These are phyloP conservation scores for Polyodon spathula DNA, from an alignment of 2,113 vertebrate genomes.

Conservation along the genomic window DNA sequence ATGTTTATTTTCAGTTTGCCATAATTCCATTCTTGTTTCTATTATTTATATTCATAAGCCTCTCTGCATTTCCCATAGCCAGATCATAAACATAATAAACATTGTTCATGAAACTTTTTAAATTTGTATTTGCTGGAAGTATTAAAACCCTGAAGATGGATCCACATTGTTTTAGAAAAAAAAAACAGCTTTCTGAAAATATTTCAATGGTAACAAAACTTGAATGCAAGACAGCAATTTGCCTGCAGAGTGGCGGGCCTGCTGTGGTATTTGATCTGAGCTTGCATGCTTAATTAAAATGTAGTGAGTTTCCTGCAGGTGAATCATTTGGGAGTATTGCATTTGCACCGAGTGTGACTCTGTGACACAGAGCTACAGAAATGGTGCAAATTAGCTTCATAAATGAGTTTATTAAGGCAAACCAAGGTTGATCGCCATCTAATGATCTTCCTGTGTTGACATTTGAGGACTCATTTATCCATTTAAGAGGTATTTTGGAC, in stretches of 20 bases:
- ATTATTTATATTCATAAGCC: no score
- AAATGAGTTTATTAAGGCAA: constrained; percentile 15
- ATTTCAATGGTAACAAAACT: neutral
- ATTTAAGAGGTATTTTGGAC: constrained; percentile 3
- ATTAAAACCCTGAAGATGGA: no score
- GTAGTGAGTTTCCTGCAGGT: constrained; percentile 5
- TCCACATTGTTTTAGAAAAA: neutral
- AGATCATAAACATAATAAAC: no score
- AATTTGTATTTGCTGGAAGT: no score
- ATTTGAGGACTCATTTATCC: neutral
- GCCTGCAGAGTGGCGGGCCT: neutral
- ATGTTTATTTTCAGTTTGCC: no score
- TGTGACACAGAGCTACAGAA: constrained; percentile 4
- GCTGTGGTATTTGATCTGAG: constrained; percentile 3
- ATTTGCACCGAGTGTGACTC: constrained; percentile 2
- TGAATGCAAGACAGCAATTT: neutral
- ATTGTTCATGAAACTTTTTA: no score
- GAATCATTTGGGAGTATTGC: constrained; percentile 4
- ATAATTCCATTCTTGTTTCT: no score
- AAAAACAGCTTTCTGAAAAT: neutral
- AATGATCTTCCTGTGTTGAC: constrained; percentile 2
- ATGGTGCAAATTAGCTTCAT: constrained; percentile 11
- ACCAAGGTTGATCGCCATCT: constrained; percentile 5
- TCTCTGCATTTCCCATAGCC: no score
- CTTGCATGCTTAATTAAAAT: constrained; percentile 12